Conservation (phyloP, 30 jellyfish, hydroid and myxozoan species). For the Sanderia malayensis region DNA sequence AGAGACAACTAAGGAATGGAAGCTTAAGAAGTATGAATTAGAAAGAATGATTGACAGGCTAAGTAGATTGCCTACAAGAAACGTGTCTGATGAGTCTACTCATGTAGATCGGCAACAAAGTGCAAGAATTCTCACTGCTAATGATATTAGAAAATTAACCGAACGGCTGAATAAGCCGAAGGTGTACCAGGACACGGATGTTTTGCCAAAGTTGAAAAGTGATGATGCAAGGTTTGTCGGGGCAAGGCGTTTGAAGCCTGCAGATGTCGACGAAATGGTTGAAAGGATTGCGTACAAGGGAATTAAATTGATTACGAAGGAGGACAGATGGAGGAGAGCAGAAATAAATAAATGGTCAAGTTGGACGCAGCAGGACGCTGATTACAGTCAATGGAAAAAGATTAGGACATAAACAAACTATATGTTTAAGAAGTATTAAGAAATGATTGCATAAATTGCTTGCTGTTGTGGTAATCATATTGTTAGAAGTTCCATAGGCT, state of each 20-base stretch:
- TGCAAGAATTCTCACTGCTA: background rate
- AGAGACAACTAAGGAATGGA: constrained; percentile 14
- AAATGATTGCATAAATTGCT: too few relatives aligned
- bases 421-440: too few relatives aligned
- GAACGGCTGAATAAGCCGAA: constrained; percentile 5
- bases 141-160: constrained; percentile 3
- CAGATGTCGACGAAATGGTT: background rate
- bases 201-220: background rate
- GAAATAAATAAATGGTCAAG: background rate
- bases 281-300: constrained; percentile 2
- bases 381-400: background rate
- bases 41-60: constrained; percentile 44
- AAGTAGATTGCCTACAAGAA: constrained; percentile 23
- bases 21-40: constrained; percentile 29
- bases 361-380: background rate
- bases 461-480: too few relatives aligned
- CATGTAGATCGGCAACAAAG: background rate
- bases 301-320: background rate
- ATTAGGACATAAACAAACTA: too few relatives aligned
- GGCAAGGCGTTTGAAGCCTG: background rate
- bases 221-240: background rate
- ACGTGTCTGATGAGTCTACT: background rate
- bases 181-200: background rate
- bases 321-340: background rate
- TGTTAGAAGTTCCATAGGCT: too few relatives aligned